These are phyloP conservation scores for Actias luna DNA, from an alignment of 2,888 invertebrate species.

Conservation along the genomic window DNA sequence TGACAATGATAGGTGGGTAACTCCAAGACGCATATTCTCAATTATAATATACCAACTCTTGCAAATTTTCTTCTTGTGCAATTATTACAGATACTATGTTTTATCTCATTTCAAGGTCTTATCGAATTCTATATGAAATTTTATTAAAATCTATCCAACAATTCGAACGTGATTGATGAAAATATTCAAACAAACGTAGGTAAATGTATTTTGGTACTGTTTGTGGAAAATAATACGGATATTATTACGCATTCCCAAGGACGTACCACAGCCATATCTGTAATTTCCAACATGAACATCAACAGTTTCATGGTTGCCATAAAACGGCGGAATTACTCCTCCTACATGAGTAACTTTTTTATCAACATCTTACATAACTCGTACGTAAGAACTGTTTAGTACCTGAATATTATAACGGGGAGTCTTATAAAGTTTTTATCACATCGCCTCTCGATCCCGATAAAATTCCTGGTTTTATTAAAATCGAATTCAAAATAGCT, in stretches of 20 bases:
- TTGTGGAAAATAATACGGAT: neutral
- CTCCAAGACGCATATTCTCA: too few species aligned
- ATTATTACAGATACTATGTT: too few species aligned
- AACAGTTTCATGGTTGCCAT: slow-evolving; percentile 22
- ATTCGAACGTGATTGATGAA: neutral
- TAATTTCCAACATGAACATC: slow-evolving; percentile 22
- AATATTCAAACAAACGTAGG: too few species aligned
- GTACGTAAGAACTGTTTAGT: slow-evolving; percentile 14
- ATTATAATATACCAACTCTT: too few species aligned
- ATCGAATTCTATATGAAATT: too few species aligned
- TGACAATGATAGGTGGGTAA: too few species aligned
- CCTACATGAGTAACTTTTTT: slow-evolving; percentile 22
- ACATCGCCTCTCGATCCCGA: neutral
- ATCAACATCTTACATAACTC: slow-evolving; percentile 20
- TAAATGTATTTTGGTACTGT: too few species aligned
- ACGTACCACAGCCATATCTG: slow-evolving; percentile 19
- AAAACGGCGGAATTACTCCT: slow-evolving; percentile 21
- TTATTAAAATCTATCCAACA: too few species aligned
- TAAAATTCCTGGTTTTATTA: neutral
- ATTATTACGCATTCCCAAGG: slow-evolving; percentile 11
- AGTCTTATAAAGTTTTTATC: neutral
- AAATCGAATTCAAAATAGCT: too few species aligned
- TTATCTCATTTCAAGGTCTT: too few species aligned
- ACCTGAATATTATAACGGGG: slow-evolving; percentile 12
- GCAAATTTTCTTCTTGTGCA: too few species aligned